These are phyloP conservation scores for Pteronotus mesoamericanus DNA, from an alignment of 2,797 vertebrate species.

Conservation along the genomic window DNA sequence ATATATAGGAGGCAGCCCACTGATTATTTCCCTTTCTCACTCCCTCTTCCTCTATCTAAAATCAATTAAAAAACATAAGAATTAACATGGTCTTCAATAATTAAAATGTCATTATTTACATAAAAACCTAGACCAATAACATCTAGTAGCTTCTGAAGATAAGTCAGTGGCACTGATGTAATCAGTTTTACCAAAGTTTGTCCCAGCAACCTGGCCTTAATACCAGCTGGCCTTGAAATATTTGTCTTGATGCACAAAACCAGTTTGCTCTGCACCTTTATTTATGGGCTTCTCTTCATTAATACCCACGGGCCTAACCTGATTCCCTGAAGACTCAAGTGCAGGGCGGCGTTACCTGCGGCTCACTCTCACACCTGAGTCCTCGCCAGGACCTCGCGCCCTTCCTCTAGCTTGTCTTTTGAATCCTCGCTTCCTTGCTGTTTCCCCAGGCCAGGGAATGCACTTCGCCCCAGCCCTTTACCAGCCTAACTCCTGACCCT, in stretches of 20 bases:
- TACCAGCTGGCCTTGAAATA: constrained; percentile 92
- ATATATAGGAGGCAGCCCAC: background rate
- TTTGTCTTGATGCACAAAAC: constrained; percentile 90
- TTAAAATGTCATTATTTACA: constrained; percentile 69
- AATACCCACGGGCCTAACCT: background rate
- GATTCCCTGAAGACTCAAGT: constrained; percentile 15
- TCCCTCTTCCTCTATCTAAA: background rate
- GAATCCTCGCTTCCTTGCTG: constrained; percentile 79
- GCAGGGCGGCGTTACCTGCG: constrained; percentile 46
- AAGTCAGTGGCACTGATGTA: constrained; percentile 62
- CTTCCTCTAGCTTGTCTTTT: constrained; percentile 78
- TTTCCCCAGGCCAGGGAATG: constrained; percentile 89
- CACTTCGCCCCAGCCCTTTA: constrained; percentile 86
- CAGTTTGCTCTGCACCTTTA: constrained; percentile 75
- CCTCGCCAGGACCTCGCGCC: constrained; percentile 50
- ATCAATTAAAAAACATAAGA: background rate
- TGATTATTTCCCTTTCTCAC: background rate
- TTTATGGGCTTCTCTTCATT: constrained; percentile 70
- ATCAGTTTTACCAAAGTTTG: constrained; percentile 36
- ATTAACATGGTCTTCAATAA: constrained; percentile 50
- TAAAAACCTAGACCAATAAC: constrained; percentile 61
- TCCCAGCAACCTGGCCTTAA: constrained; percentile 92
- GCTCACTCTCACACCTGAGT: constrained; percentile 33
- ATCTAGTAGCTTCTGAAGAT: constrained; percentile 73
- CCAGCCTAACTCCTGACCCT: constrained; percentile 88